These are phyloP conservation scores for Peromyscus nudipes DNA, from an alignment of 2,797 vertebrate species.

Conservation along the genomic window DNA sequence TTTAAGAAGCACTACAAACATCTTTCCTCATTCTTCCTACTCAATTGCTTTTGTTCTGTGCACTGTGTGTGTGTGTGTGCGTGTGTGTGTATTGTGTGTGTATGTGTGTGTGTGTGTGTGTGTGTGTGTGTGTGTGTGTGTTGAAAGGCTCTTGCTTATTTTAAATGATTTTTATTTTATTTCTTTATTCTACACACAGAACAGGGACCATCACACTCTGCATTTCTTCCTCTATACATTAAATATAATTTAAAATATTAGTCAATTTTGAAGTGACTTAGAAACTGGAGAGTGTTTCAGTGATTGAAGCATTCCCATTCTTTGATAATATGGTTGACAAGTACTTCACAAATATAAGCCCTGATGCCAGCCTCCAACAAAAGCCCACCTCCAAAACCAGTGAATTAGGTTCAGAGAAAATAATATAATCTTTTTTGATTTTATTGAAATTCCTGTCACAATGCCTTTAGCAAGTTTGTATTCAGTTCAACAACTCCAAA, in stretches of 20 bases:
- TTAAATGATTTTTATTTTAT: constrained; percentile 24
- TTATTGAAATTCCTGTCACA: not conserved
- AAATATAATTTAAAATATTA: constrained; percentile 57
- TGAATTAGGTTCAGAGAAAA: constrained; percentile 30
- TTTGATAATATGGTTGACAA: constrained; percentile 30
- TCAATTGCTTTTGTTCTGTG: constrained; percentile 19
- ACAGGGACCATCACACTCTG: not conserved
- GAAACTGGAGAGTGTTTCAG: not conserved
- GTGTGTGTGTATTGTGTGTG: not conserved
- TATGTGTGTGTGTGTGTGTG: not conserved
- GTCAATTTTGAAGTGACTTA: constrained; percentile 20
- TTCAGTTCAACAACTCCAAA: not conserved
- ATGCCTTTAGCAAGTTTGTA: constrained; percentile 30
- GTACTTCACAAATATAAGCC: not conserved
- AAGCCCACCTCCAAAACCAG: constrained; percentile 11
- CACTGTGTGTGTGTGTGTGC: not conserved
- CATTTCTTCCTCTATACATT: not conserved
- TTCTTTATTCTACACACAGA: constrained; percentile 40
- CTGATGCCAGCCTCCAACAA: constrained; percentile 30
- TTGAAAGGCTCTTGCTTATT: constrained; percentile 52
- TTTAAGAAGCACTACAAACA: constrained; percentile 46
- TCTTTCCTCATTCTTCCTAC: constrained; percentile 48
- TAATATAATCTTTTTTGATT: not conserved
- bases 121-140: not conserved
- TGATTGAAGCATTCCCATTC: not conserved